phyloP scores from a whole-genome alignment of 2,797 vertebrate genomes.

The Clamator glandarius region DNA sequence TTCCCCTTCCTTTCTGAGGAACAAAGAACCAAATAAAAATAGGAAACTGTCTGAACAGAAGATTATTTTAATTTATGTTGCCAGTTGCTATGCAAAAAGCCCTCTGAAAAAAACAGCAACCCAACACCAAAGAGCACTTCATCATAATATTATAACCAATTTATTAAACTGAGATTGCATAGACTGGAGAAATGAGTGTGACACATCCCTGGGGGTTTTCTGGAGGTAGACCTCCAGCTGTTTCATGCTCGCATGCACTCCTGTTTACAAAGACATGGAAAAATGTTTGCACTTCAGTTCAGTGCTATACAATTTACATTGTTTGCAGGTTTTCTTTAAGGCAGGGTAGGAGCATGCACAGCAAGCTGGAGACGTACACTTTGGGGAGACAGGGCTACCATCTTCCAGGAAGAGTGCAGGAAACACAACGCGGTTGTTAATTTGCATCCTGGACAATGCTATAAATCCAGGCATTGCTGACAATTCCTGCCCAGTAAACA shows the following conservation, averaged over 20 bases:
- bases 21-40: not conserved
- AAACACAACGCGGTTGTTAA: not conserved
- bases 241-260: constrained; percentile 54
- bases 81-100: constrained; percentile 1
- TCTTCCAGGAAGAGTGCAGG: not conserved
- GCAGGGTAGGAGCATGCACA: not conserved
- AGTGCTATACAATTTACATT: constrained; percentile 6
- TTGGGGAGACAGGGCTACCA: not conserved
- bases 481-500: constrained; percentile 67
- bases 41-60: not conserved
- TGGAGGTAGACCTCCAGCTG: constrained; percentile 69
- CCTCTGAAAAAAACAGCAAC: not conserved
- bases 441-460: constrained; percentile 22
- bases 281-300: constrained; percentile 36
- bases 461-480: constrained; percentile 43
- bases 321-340: constrained; percentile 51
- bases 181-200: constrained; percentile 48
- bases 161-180: constrained; percentile 59
- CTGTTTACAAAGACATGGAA: constrained; percentile 41
- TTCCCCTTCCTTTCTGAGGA: not conserved
- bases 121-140: constrained; percentile 43
- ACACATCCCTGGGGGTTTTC: constrained; percentile 24
- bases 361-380: not conserved
- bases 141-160: constrained; percentile 67
- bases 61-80: constrained; percentile 30